Base-by-base conservation (phyloP, 2,113 vertebrate species). In the Trochalopteron elliotii region DNA sequence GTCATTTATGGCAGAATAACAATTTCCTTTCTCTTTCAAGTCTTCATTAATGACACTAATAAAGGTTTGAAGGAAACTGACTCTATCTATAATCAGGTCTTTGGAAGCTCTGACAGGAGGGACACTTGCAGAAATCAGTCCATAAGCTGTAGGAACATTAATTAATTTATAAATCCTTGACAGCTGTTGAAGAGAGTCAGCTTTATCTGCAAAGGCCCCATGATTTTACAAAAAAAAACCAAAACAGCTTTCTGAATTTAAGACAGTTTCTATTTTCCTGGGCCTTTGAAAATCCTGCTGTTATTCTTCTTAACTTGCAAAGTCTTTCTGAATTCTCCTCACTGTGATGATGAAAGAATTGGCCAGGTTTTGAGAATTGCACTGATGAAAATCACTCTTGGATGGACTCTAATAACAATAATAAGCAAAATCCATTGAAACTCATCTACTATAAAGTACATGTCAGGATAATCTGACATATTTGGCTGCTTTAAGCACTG, bases 391-490 rank as follows among this genome's bases (percentile, higher is more conserved):
- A 61, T 61, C 37, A 23, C 53, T 75, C n/a, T 49, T 79, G 71
- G 52, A 88, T 78, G n/a, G 30, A 53, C 16, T 76, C 28, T 84
- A 50, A 59, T 37, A 76, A 57, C 47, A 67, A 72, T 25, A 68
- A 83, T 16, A 56, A 74, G 3, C 30, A 90, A 50, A 90, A 88
- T 35, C 22, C 42, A 63, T 39, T 60, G 53, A 55, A 75, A 37
- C 19, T 49, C 1, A 0, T 47, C 31, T 76, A 6, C n/a, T 12
- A 3, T 18, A 18, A 85, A 71, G n/a, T 33, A 11, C 1, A 1
- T 5, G 7, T 87, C n/a, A 12, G 45, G 72, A 23, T 35, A 72
- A 52, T 44, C 71, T 57, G 80, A 76, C 23, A 3, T 28, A 3
- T 7, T 1, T 11, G 33, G n/a, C 39, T 74, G 15, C 37, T 74